A percentile compares a stretch with the other conserved stretches of the same genome.
Conservation (phyloP, 2,888 invertebrate genomes). For the Phytoseiulus persimilis region DNA sequence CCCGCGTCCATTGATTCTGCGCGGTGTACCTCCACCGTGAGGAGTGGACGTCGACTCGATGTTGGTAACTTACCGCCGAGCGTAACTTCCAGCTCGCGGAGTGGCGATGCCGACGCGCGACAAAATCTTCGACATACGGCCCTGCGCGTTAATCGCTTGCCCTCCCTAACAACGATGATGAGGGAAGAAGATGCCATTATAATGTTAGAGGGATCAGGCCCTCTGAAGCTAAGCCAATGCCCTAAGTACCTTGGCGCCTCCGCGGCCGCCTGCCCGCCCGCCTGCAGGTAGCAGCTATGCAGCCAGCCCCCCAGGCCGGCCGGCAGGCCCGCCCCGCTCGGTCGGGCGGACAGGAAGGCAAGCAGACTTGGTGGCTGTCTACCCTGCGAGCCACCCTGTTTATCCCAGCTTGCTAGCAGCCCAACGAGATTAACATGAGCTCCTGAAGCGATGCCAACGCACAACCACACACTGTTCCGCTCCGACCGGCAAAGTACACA, state of each 20-base stretch:
- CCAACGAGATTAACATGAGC: slow-evolving; percentile 5
- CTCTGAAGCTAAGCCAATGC: background rate
- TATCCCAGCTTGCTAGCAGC: slow-evolving; percentile 5
- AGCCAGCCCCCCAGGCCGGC: background rate
- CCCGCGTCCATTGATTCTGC: background rate
- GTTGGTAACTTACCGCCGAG: too few species aligned
- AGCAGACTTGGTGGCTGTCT: background rate
- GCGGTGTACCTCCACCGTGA: too few species aligned
- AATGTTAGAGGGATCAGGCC: background rate
- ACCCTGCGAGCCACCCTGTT: background rate
- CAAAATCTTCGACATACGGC: background rate
- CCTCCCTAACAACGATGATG: background rate
- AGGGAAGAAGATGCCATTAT: background rate
- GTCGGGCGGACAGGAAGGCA: too few species aligned
- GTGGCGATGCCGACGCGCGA: background rate
- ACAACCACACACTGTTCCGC: slow-evolving; percentile 5
- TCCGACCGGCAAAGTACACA: slow-evolving; percentile 5
- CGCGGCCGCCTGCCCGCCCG: background rate
- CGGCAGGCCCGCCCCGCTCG: too few species aligned
- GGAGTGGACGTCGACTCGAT: too few species aligned
- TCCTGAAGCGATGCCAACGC: slow-evolving; percentile 5
- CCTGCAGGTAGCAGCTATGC: background rate
- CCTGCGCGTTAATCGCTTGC: background rate
- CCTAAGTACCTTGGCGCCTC: slow-evolving; percentile 5
- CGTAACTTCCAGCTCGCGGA: background rate